Conservation (phyloP, 2,797 vertebrate species). For the Eremophila alpestris region DNA sequence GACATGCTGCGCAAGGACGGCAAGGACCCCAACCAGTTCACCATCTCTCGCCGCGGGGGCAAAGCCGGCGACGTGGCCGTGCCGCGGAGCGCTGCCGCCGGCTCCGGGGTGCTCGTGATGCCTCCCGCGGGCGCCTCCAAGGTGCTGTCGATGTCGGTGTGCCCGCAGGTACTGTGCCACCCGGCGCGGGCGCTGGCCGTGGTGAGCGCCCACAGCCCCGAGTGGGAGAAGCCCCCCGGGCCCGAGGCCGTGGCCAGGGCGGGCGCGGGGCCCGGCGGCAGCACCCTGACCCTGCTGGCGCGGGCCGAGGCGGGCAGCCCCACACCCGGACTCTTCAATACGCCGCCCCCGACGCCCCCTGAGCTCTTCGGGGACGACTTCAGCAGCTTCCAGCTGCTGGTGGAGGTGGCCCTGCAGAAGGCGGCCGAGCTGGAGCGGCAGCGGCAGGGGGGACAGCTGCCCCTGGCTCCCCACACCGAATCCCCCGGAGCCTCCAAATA, state of each 20-base stretch:
- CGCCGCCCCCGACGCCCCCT: constrained; percentile 88
- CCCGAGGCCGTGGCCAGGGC: constrained; percentile 78
- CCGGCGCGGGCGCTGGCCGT: constrained; percentile 73
- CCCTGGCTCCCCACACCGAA: constrained; percentile 48
- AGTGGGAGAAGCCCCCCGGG: constrained; percentile 80
- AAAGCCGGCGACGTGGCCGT: constrained; percentile 75
- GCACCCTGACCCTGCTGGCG: constrained; percentile 68
- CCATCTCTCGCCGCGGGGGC: constrained; percentile 88
- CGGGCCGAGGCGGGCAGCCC: constrained; percentile 79
- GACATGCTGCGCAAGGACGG: constrained; percentile 94
- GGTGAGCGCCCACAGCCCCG: constrained; percentile 51
- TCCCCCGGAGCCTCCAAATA: constrained; percentile 65
- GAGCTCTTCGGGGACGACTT: constrained; percentile 90
- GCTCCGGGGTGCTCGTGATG: constrained; percentile 70
- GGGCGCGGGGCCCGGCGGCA: constrained; percentile 61
- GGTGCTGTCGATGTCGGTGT: constrained; percentile 83
- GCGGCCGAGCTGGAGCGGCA: constrained; percentile 89
- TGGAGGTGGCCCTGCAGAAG: constrained; percentile 89
- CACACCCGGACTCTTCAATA: constrained; percentile 87
- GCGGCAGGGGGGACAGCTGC: constrained; percentile 73
- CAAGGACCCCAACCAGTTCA: constrained; percentile 94
- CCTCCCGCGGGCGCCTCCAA: constrained; percentile 76
- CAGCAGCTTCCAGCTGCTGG: constrained; percentile 89
- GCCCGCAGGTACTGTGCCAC: constrained; percentile 85
- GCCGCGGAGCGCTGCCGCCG: constrained; percentile 71